Evolutionary conservation across 2,888 invertebrate genomes (phyloP).

Genomic region (Catonia carolina): DNA sequence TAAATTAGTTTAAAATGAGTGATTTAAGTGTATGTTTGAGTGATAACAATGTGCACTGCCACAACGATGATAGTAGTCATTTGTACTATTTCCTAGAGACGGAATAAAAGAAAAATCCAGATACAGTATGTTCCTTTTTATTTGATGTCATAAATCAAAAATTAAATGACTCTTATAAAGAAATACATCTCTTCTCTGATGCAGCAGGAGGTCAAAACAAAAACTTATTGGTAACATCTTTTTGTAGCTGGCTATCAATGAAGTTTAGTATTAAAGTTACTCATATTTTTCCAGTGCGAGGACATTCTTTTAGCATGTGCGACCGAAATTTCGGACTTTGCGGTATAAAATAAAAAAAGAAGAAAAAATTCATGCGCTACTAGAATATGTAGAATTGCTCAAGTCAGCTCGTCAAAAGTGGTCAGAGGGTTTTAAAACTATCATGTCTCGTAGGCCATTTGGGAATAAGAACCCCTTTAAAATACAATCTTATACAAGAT

Average conservation of each 20-base stretch:
- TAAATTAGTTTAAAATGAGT: too few species aligned
- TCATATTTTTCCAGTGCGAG: slow-evolving; percentile 13
- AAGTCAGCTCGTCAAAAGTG: slow-evolving; percentile 9
- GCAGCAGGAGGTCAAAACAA: slow-evolving; percentile 11
- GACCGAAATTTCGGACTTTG: slow-evolving; percentile 12
- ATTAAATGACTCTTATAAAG: neutral
- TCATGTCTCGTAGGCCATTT: neutral
- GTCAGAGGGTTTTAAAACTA: slow-evolving; percentile 14
- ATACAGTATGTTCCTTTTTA: slow-evolving; percentile 8
- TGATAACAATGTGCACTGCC: neutral
- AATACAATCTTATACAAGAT: slow-evolving; percentile 9
- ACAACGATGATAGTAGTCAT: slow-evolving; percentile 13
- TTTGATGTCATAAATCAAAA: slow-evolving; percentile 15
- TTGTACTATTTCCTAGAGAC: slow-evolving; percentile 17
- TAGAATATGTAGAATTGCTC: slow-evolving; percentile 8
- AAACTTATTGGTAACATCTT: slow-evolving; percentile 11
- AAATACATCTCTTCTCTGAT: slow-evolving; percentile 8
- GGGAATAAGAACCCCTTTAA: slow-evolving; percentile 13
- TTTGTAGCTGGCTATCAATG: slow-evolving; percentile 17
- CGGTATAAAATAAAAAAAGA: slow-evolving; percentile 14
- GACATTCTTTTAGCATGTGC: slow-evolving; percentile 10
- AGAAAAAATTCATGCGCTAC: slow-evolving; percentile 16
- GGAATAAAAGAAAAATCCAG: slow-evolving; percentile 13
- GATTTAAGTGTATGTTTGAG: too few species aligned
- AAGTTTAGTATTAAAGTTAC: slow-evolving; percentile 4